A percentile compares a stretch with the other conserved stretches of the same genome.
These are phyloP conservation scores for Pteromalus puparum DNA, from an alignment of 1,140 invertebrate species.

Conservation along the genomic window DNA sequence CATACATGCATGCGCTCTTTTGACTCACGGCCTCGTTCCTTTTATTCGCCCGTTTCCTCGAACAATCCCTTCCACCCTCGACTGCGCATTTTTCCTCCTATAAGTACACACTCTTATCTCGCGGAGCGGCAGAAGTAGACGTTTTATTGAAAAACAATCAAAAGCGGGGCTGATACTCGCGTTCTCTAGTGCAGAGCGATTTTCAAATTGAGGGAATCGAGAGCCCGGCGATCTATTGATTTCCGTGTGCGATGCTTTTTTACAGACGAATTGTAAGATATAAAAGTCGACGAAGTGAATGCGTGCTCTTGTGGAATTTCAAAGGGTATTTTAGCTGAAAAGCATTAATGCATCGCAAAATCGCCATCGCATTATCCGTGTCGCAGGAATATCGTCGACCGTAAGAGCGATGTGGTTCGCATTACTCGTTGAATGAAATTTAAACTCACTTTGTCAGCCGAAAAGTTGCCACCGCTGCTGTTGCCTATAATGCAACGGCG, in stretches of 20 bases:
- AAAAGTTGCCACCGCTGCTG: not conserved
- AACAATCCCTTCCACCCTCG: not conserved
- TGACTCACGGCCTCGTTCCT: slow-evolving; percentile 8
- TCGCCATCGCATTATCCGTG: not conserved
- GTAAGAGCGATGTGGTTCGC: not conserved
- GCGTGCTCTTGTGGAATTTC: not conserved
- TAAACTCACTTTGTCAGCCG: not conserved
- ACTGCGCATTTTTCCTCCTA: not conserved
- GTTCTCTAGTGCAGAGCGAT: not conserved
- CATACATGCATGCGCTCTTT: not conserved
- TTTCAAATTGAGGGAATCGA: not conserved
- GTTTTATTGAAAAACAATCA: slow-evolving; percentile 33
- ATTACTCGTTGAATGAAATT: slow-evolving; percentile 3
- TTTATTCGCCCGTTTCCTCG: slow-evolving; percentile 13
- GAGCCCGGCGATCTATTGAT: not conserved
- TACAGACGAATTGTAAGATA: not conserved
- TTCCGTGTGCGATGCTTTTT: not conserved
- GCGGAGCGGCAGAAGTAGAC: not conserved
- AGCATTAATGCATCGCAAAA: not conserved
- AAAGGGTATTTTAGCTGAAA: not conserved
- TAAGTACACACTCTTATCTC: not conserved
- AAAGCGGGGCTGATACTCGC: not conserved
- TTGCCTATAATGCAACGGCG: not conserved
- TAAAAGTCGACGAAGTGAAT: not conserved
- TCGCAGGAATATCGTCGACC: not conserved